Evolutionary conservation across 2,888 invertebrate species (phyloP).

Genomic region (Drosophila recens): DNA sequence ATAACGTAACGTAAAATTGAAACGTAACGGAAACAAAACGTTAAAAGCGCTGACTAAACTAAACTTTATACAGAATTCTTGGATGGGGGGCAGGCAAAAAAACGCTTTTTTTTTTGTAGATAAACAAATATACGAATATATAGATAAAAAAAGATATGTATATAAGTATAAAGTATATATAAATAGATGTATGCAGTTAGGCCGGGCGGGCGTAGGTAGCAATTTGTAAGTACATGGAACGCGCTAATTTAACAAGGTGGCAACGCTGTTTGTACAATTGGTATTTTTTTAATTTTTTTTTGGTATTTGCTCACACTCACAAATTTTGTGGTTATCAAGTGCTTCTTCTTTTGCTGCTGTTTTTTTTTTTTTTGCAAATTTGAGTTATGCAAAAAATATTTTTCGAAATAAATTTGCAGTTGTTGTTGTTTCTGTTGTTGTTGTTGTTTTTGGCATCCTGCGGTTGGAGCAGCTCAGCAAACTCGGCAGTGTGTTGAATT

Average conservation of each 20-base stretch:
- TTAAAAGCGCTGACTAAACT: conserved; percentile 41
- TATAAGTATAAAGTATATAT: conserved; percentile 18
- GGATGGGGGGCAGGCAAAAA: conserved; percentile 51
- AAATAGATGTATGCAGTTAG: conserved; percentile 56
- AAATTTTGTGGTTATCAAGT: conserved; percentile 40
- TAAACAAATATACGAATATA: conserved; percentile 27
- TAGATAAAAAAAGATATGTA: conserved; percentile 19
- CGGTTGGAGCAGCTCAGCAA: conserved; percentile 53
- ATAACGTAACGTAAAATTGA: conserved; percentile 39
- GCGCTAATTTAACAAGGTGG: conserved; percentile 62
- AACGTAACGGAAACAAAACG: conserved; percentile 39
- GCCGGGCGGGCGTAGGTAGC: conserved; percentile 64
- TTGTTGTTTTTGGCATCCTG: conserved; percentile 39
- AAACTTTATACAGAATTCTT: conserved; percentile 41
- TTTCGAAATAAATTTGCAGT: background rate
- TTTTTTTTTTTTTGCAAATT: conserved; percentile 1
- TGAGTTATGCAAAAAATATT: background rate
- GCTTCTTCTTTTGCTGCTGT: conserved; percentile 29
- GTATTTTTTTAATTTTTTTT: conserved; percentile 4
- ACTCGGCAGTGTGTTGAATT: conserved; percentile 34
- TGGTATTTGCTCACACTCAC: conserved; percentile 50
- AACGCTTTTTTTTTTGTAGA: background rate
- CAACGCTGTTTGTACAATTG: conserved; percentile 57
- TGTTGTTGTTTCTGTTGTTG: conserved; percentile 19
- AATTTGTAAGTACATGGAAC: conserved; percentile 68